phyloP scores from a whole-genome alignment of 2,113 vertebrate genomes.

The Carollia perspicillata region DNA sequence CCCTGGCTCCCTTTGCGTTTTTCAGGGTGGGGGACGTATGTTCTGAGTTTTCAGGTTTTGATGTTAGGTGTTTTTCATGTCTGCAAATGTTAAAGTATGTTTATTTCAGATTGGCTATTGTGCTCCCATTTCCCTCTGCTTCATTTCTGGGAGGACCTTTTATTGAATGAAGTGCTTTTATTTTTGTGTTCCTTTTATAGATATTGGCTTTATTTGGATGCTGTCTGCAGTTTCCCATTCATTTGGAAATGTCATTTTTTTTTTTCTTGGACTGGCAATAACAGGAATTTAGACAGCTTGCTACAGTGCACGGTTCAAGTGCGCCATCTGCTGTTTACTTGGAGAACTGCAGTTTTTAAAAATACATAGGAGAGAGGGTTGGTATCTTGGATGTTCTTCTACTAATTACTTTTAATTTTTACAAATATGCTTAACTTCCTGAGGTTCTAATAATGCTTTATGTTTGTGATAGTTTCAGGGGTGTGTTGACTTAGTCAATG shows the following conservation, averaged over 20 bases:
- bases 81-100: neutral
- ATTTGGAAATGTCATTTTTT: neutral
- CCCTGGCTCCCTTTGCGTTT: neutral
- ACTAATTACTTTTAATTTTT: neutral
- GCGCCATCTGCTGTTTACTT: conserved; percentile 49
- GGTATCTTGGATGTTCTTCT: neutral
- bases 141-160: neutral
- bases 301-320: neutral
- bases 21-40: neutral
- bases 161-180: neutral
- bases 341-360: conserved; percentile 1
- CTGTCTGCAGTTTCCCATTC: neutral
- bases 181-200: neutral
- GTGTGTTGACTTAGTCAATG: neutral
- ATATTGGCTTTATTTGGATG: neutral
- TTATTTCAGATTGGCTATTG: neutral
- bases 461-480: neutral
- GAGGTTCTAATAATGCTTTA: neutral
- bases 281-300: neutral
- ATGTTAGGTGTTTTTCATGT: neutral
- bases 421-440: neutral
- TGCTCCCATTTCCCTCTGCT: neutral
- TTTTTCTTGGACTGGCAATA: neutral
- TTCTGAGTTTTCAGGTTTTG: neutral
- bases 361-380: rapidly evolving